These are phyloP conservation scores for Notarius lentiginosus DNA, from an alignment of 2,113 vertebrate genomes.

Conservation along the genomic window DNA sequence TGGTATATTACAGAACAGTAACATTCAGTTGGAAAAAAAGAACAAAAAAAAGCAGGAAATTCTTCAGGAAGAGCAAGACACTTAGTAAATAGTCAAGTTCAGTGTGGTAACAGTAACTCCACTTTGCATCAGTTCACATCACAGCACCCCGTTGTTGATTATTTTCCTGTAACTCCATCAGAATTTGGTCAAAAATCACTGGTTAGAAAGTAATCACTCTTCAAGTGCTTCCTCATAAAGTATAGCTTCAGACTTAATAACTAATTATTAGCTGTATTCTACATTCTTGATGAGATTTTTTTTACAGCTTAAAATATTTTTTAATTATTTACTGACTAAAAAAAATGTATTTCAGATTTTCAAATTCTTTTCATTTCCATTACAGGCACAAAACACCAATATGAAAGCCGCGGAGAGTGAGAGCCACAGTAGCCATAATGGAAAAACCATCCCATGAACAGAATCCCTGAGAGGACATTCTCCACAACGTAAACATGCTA, in stretches of 20 bases:
- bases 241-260: not conserved
- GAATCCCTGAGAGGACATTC: slow-evolving; percentile 18
- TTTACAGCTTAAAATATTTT: not conserved
- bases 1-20: too few relatives aligned
- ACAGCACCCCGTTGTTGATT: not conserved
- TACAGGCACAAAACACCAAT: slow-evolving; percentile 6
- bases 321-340: not conserved
- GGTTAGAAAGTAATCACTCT: not conserved
- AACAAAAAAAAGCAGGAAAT: too few relatives aligned
- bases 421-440: not conserved
- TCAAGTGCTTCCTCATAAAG: not conserved
- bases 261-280: not conserved
- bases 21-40: too few relatives aligned
- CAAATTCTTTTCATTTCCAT: slow-evolving; percentile 1
- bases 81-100: not conserved
- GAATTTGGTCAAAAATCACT: too few relatives aligned
- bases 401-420: slow-evolving; percentile 2
- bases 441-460: slow-evolving; percentile 25
- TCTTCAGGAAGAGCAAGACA: not conserved
- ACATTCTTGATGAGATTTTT: not conserved
- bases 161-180: not conserved
- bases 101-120: not conserved
- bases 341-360: not conserved
- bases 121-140: not conserved
- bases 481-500: not conserved